Conservation (phyloP, 92 coral and sea anemone species). For the Phenganax marumi region DNA sequence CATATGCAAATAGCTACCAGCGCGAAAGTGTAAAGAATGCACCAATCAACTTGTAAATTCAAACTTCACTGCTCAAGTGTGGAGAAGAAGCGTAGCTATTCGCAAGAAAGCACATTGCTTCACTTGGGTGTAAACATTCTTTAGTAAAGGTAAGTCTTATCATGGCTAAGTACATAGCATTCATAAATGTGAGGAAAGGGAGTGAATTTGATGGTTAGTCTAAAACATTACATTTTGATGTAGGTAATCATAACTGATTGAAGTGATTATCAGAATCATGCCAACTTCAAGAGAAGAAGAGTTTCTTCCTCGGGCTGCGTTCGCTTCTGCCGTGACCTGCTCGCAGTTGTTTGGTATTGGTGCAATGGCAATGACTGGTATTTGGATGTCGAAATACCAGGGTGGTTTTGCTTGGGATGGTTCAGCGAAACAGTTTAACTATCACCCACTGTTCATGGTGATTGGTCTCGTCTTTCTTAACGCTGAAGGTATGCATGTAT, state of each 20-base stretch:
- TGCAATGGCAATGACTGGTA: conserved; percentile 35
- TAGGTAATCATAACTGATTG: not conserved
- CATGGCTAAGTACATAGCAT: not conserved
- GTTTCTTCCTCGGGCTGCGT: conserved; percentile 19
- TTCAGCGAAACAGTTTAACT: conserved; percentile 27
- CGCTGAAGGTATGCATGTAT: conserved; percentile 27
- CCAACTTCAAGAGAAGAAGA: conserved; percentile 12
- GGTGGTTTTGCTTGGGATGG: conserved; percentile 45
- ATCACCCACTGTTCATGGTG: conserved; percentile 41
- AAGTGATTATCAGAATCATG: not conserved
- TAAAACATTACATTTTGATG: too few relatives aligned
- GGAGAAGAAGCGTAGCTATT: not conserved
- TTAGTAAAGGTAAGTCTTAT: conserved; percentile 6
- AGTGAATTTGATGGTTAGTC: not conserved
- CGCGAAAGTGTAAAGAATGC: not conserved
- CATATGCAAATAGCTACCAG: not conserved
- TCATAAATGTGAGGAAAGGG: not conserved
- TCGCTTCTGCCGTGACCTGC: conserved; percentile 38
- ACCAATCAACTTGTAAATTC: not conserved
- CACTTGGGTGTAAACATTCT: not conserved
- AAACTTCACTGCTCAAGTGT: conserved; percentile 18
- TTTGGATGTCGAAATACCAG: conserved; percentile 36
- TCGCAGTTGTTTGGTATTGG: conserved; percentile 39
- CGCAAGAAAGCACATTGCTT: not conserved
- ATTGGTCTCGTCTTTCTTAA: conserved; percentile 40